phyloP scores from a whole-genome alignment of 2,113 vertebrate species.

The Prochilodus magdalenae region DNA sequence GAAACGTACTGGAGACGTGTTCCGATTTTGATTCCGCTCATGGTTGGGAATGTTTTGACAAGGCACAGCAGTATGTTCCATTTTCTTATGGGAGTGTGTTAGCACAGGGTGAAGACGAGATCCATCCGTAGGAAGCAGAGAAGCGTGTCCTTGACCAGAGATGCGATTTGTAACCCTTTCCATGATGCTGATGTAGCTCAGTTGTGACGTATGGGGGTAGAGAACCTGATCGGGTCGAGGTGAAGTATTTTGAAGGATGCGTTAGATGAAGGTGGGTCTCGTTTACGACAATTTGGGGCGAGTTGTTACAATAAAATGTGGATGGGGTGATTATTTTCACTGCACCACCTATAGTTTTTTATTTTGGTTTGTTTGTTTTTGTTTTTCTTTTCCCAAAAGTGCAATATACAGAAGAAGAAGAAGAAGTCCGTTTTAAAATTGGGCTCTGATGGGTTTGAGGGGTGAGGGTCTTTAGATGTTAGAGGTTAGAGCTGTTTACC shows the following conservation, averaged over 20 bases:
- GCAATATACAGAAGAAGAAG: slow-evolving; percentile 18
- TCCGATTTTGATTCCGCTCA: neutral
- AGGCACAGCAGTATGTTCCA: neutral
- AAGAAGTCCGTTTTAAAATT: neutral
- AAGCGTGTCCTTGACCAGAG: slow-evolving; percentile 16
- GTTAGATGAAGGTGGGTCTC: neutral
- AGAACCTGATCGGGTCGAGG: neutral
- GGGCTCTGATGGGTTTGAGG: neutral
- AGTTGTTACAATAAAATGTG: neutral
- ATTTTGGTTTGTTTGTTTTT: no score
- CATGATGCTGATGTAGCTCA: slow-evolving; percentile 7
- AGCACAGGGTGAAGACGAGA: slow-evolving; percentile 3
- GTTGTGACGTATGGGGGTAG: neutral
- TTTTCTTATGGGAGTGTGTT: slow-evolving; percentile 22
- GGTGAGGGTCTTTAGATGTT: neutral
- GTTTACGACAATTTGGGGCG: neutral
- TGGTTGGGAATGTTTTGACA: neutral
- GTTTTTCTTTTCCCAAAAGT: slow-evolving; percentile 15
- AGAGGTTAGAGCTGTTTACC: neutral
- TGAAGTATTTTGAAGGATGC: neutral
- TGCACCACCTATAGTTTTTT: neutral
- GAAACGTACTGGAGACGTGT: neutral
- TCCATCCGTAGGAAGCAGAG: neutral
- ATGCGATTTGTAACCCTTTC: slow-evolving; percentile 1
- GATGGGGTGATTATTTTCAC: neutral